These are phyloP conservation scores for Phengaris arion DNA, from an alignment of 2,888 invertebrate genomes.

Conservation along the genomic window DNA sequence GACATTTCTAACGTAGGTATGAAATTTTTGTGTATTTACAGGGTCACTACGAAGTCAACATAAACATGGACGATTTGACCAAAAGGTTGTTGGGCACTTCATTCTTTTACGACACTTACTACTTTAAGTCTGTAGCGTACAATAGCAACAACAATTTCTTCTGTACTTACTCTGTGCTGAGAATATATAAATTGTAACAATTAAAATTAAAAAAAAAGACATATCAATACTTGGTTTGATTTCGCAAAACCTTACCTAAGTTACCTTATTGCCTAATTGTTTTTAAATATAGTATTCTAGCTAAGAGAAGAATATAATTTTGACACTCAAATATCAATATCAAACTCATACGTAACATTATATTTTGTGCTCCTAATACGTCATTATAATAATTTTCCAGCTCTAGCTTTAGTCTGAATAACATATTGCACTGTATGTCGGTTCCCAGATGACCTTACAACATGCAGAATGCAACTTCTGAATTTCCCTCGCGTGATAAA, in stretches of 20 bases:
- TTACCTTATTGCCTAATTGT: too few species aligned
- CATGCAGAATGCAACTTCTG: background rate
- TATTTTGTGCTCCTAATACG: too few species aligned
- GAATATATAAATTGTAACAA: slow-evolving; percentile 42
- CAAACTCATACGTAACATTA: too few species aligned
- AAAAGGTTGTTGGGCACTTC: slow-evolving; percentile 55
- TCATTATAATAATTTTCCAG: too few species aligned
- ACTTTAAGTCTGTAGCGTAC: slow-evolving; percentile 55
- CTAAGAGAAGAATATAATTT: too few species aligned
- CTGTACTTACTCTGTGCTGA: slow-evolving; percentile 48
- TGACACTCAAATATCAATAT: too few species aligned
- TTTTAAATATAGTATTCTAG: too few species aligned
- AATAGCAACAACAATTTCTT: slow-evolving; percentile 61
- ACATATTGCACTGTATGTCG: too few species aligned
- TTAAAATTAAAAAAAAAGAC: background rate
- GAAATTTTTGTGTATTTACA: slow-evolving; percentile 47
- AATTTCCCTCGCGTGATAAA: background rate
- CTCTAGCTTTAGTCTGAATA: too few species aligned
- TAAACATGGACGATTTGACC: slow-evolving; percentile 53
- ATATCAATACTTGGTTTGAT: background rate
- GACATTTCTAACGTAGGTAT: background rate
- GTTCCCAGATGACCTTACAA: background rate
- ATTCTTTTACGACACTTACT: slow-evolving; percentile 64
- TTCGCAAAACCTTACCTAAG: background rate
- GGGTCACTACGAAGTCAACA: slow-evolving; percentile 58